Conservation (phyloP, 2,888 invertebrate genomes). For the Acronicta alni region DNA sequence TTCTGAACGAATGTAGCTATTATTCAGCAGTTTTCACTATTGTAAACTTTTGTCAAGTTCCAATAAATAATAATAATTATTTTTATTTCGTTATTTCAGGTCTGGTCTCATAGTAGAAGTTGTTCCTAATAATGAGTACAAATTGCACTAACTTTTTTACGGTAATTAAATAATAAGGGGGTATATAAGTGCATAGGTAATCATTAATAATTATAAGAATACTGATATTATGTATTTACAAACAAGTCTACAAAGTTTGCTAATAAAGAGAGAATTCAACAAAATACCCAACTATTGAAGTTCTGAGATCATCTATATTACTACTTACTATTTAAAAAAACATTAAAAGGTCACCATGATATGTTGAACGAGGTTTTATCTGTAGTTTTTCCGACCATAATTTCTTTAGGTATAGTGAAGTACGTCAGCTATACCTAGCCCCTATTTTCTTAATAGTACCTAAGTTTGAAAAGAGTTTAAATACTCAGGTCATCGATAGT, state of each 20-base stretch:
- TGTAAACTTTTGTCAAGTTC: too few species aligned
- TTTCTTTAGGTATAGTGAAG: neutral
- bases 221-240: conserved; percentile 20
- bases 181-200: conserved; percentile 17
- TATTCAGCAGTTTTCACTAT: too few species aligned
- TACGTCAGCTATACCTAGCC: too few species aligned
- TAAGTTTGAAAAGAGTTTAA: neutral
- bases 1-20: too few species aligned
- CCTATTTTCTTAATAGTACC: neutral
- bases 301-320: conserved; percentile 16
- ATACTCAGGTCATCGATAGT: neutral
- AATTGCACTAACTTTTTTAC: too few species aligned
- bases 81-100: too few species aligned
- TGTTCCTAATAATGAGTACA: too few species aligned
- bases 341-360: conserved; percentile 22
- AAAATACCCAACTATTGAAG: neutral
- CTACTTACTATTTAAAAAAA: neutral
- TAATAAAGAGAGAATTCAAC: conserved; percentile 9
- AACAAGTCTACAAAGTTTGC: conserved; percentile 1
- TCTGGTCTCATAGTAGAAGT: too few species aligned
- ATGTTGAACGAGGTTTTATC: conserved; percentile 12
- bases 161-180: too few species aligned
- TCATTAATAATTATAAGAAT: conserved; percentile 17
- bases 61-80: too few species aligned
- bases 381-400: neutral